Conservation (phyloP, 1,140 invertebrate genomes). For the Bombus confusus region DNA sequence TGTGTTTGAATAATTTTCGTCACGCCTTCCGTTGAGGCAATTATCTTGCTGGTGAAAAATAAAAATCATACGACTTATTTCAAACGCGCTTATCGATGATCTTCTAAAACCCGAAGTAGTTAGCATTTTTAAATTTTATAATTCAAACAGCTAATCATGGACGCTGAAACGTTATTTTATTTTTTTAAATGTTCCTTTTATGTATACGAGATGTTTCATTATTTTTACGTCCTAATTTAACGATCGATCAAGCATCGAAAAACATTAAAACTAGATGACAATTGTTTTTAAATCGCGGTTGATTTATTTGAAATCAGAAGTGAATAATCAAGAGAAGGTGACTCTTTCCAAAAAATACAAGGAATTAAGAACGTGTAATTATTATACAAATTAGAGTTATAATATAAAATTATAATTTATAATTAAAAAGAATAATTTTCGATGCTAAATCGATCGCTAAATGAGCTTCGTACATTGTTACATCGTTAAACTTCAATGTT, state of each 20-base stretch:
- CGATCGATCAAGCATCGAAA: background rate
- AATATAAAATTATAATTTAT: too few relatives aligned
- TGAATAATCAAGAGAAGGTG: background rate
- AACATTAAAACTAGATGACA: background rate
- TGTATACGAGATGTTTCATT: background rate
- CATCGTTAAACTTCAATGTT: background rate
- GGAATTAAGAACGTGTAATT: too few relatives aligned
- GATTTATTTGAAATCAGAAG: background rate
- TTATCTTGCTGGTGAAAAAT: background rate
- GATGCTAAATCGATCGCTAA: background rate
- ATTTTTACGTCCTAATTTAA: background rate
- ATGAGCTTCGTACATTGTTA: background rate
- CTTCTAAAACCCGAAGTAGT: too few relatives aligned
- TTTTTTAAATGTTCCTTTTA: background rate
- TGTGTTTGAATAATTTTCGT: background rate
- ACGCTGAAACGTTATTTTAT: background rate
- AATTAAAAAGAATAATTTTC: background rate
- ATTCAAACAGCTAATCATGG: too few relatives aligned
- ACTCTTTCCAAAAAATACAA: too few relatives aligned
- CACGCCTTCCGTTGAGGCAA: background rate
- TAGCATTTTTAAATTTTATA: too few relatives aligned
- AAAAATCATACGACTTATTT: background rate
- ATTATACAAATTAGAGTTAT: too few relatives aligned
- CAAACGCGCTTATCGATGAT: too few relatives aligned
- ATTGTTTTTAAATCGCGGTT: background rate